Base-by-base conservation (phyloP, 2,888 invertebrate species). In the Scaptomyza polygonia region DNA sequence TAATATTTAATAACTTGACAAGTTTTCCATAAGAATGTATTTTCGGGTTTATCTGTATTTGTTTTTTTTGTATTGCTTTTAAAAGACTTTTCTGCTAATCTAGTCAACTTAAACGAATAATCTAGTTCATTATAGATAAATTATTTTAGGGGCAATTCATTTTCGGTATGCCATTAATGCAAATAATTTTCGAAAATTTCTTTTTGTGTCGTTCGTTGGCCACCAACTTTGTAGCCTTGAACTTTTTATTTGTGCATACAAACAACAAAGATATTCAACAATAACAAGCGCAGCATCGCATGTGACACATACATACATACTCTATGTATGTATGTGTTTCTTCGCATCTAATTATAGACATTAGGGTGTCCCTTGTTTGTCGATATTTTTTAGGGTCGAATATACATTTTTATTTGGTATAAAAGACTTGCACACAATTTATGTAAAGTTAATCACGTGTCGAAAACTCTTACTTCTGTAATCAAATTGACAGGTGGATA, bases 151-250 rank as follows among this genome's bases (percentile, higher is more conserved):
- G 16, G 73, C 56, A 73, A 74, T 4, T 14, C 2, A 8, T 16
- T 39, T 30, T 52, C 34, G 25, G 29, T 40, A 12, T 47, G 43
- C 16, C 11, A 3, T 1, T 25, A 14, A 16, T 48, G 54, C 18
- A 34, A 45, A 29, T 58, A 18, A 36, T 36, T 44, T 59, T 55
- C 51, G 51, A 43, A 44, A 30, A 42, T 44, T 44, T 65, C 48
- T 61, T 65, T 72, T 42, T 51, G n/a, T 54, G 61, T 71, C 71
- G 76, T 76, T 55, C n/a, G 30, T 32, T 88, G 79, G 77, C 67
- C 70, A 79, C 84, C 53, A 72, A 72, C 66, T 61, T 55, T 76
- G 14, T 49, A 69, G 81, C 82, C 82, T 82, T 82, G 82, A 82
- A 82, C 82, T 82, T 88, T 85, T 83, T 85, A 66, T 69, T 64